Percentiles rank a stretch among this genome's conserved stretches.
Evolutionary conservation across 2,113 vertebrate species (phyloP).

Genomic region (Delphinus delphis): DNA sequence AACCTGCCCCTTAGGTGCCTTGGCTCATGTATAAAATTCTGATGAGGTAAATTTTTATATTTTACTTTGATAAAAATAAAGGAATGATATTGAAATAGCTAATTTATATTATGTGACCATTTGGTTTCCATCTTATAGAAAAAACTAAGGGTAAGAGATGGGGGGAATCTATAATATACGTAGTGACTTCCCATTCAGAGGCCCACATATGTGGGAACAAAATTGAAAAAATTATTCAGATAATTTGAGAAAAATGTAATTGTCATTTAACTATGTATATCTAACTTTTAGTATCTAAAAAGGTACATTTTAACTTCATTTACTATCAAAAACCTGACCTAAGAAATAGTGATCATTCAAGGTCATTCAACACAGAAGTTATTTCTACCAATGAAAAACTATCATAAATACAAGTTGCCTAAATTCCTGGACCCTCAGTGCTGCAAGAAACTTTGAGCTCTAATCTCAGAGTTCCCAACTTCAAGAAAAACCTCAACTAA

Average conservation of each 20-base stretch:
- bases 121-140: neutral
- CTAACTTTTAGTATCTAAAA: neutral
- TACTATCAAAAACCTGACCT: neutral
- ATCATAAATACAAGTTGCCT: neutral
- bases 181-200: neutral
- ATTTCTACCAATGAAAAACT: neutral
- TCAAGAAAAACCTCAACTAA: neutral
- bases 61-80: conserved; percentile 34
- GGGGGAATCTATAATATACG: neutral
- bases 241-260: neutral
- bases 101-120: neutral
- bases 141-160: neutral
- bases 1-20: neutral
- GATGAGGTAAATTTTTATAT: neutral
- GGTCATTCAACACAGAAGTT: neutral
- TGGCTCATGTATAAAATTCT: neutral
- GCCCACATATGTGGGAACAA: neutral
- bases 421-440: neutral
- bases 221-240: conserved; percentile 1
- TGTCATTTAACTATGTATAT: neutral
- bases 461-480: neutral
- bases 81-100: neutral
- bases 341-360: conserved; percentile 1
- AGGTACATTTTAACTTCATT: neutral
- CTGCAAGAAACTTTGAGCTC: neutral